These are phyloP conservation scores for Slavum lentiscoides DNA, from an alignment of 2,888 invertebrate genomes.

Conservation along the genomic window DNA sequence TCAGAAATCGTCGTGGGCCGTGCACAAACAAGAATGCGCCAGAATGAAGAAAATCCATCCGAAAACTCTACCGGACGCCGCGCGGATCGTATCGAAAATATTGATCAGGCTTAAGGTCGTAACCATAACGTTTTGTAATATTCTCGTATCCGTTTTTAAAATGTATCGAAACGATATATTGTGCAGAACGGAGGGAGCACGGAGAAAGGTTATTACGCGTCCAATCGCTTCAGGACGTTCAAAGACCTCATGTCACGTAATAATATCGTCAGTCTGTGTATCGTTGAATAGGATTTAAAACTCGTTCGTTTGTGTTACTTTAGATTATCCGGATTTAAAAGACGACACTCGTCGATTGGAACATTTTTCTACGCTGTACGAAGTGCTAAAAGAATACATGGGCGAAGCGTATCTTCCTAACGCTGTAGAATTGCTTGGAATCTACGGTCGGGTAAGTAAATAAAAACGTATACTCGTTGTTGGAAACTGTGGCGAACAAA, in stretches of 20 bases:
- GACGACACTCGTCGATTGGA: slow-evolving; percentile 74
- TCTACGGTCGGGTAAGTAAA: slow-evolving; percentile 79
- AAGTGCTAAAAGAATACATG: slow-evolving; percentile 74
- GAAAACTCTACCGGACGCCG: slow-evolving; percentile 78
- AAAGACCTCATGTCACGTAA: slow-evolving; percentile 89
- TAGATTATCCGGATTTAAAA: slow-evolving; percentile 83
- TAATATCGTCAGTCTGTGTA: slow-evolving; percentile 62
- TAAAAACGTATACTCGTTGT: background rate
- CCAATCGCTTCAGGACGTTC: slow-evolving; percentile 74
- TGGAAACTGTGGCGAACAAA: too few relatives aligned
- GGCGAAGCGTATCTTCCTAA: slow-evolving; percentile 74
- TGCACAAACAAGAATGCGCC: slow-evolving; percentile 82
- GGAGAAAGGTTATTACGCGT: slow-evolving; percentile 71
- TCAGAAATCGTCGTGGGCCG: slow-evolving; percentile 79
- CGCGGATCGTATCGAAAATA: slow-evolving; percentile 76
- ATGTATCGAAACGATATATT: slow-evolving; percentile 45
- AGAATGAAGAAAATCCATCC: slow-evolving; percentile 74
- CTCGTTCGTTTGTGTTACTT: slow-evolving; percentile 54
- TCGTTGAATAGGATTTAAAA: too few relatives aligned
- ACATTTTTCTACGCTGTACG: slow-evolving; percentile 75
- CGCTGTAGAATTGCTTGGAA: slow-evolving; percentile 75
- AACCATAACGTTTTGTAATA: background rate
- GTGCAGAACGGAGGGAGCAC: slow-evolving; percentile 69
- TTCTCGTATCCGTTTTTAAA: slow-evolving; percentile 55
- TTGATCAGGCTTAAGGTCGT: slow-evolving; percentile 67